Percentiles rank a stretch among this genome's conserved stretches.
Evolutionary conservation across 1,140 invertebrate genomes (phyloP).

Genomic region (Cyclina sinensis): DNA sequence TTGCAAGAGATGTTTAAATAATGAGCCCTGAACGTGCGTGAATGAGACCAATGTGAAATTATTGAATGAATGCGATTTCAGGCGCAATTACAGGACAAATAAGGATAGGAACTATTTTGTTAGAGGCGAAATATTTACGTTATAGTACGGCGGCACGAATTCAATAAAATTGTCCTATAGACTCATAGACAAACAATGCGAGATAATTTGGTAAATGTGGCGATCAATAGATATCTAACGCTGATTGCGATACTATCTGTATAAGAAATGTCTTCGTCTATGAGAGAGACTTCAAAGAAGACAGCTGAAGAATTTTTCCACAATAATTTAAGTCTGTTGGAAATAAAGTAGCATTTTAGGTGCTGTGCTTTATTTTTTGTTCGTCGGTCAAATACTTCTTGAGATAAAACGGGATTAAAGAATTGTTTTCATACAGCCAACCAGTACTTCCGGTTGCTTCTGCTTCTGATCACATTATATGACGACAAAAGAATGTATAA

Average conservation of each 20-base stretch:
- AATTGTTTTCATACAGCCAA: no score
- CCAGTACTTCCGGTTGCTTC: neutral
- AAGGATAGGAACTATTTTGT: conserved; percentile 27
- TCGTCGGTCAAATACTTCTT: no score
- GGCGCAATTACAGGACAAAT: conserved; percentile 36
- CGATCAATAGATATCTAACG: conserved; percentile 31
- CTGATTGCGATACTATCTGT: neutral
- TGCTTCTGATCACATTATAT: neutral
- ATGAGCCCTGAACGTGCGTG: conserved; percentile 9
- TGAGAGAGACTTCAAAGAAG: neutral
- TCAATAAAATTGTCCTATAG: conserved; percentile 36
- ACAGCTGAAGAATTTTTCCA: no score
- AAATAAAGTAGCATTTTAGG: no score
- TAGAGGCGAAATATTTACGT: conserved; percentile 47
- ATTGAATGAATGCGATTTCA: conserved; percentile 39
- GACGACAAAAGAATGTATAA: no score
- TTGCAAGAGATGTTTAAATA: conserved; percentile 15
- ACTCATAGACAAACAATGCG: conserved; percentile 47
- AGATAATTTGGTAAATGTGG: conserved; percentile 21
- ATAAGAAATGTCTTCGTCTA: neutral
- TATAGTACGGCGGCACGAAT: conserved; percentile 33
- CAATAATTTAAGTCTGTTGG: no score
- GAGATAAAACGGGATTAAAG: no score
- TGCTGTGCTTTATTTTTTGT: no score
- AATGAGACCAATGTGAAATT: neutral